These are phyloP conservation scores for Oryzias woworae DNA, from an alignment of 2,113 vertebrate species.

Conservation along the genomic window DNA sequence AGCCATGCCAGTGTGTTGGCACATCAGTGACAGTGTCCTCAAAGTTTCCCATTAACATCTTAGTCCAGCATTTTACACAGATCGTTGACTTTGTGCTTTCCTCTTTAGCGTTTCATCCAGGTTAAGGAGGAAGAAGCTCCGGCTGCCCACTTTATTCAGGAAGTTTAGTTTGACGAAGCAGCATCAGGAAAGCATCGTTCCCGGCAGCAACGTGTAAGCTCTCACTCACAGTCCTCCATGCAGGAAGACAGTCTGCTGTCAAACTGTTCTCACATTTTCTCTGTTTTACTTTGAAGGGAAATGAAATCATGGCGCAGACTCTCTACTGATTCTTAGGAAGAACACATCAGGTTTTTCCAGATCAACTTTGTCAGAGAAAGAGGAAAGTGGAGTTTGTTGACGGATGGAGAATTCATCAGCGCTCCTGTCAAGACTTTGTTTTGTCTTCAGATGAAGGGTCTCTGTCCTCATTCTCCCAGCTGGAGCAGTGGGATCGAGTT, in stretches of 20 bases:
- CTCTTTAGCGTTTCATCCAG: conserved; percentile 46
- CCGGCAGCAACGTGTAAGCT: conserved; percentile 72
- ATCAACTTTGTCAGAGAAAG: background rate
- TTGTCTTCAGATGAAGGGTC: conserved; percentile 46
- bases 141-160: conserved; percentile 67
- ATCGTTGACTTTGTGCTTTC: background rate
- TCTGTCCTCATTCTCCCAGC: conserved; percentile 70
- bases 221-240: background rate
- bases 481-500: conserved; percentile 68
- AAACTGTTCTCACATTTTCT: conserved; percentile 5
- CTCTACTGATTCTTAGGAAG: conserved; percentile 48
- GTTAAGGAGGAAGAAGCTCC: conserved; percentile 51
- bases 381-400: conserved; percentile 12
- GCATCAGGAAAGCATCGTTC: conserved; percentile 63
- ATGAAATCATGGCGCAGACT: conserved; percentile 77
- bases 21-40: conserved; percentile 28
- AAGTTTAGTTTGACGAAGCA: conserved; percentile 60
- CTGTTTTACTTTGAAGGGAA: conserved; percentile 53
- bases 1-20: conserved; percentile 20
- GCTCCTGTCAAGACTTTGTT: conserved; percentile 42
- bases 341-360: conserved; percentile 11
- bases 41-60: conserved; percentile 40
- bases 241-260: background rate
- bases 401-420: conserved; percentile 29
- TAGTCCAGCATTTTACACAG: conserved; percentile 1